Percentiles rank a stretch among this genome's conserved stretches.
Conservation (phyloP, 2,888 invertebrate genomes). For the Stenodera caucasica region DNA sequence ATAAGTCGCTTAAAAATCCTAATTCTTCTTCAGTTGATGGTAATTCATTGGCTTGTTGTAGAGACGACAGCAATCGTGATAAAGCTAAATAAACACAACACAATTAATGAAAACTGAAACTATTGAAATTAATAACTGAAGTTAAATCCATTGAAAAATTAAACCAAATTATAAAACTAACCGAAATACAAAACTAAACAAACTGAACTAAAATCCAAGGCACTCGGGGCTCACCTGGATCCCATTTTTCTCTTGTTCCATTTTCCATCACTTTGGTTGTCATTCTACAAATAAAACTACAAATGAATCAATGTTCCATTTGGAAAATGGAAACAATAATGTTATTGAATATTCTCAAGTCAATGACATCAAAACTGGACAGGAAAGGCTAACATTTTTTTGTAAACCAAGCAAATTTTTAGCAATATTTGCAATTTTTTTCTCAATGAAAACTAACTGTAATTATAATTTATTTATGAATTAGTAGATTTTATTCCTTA, state of each 20-base stretch:
- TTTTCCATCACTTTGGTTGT: slow-evolving; percentile 64
- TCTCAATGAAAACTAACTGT: no score
- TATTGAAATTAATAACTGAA: slow-evolving; percentile 16
- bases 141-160: slow-evolving; percentile 8
- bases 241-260: slow-evolving; percentile 60
- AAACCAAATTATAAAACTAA: slow-evolving; percentile 14
- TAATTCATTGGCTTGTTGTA: slow-evolving; percentile 76
- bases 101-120: not conserved
- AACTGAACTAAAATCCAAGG: slow-evolving; percentile 21
- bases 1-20: slow-evolving; percentile 78
- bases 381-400: not conserved
- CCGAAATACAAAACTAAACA: slow-evolving; percentile 18
- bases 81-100: slow-evolving; percentile 64
- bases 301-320: not conserved
- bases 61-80: slow-evolving; percentile 75
- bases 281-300: slow-evolving; percentile 54
- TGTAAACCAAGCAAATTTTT: not conserved
- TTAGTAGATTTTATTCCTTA: no score
- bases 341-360: not conserved
- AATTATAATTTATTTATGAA: no score
- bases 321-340: not conserved
- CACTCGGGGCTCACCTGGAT: slow-evolving; percentile 59
- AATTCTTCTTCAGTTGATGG: slow-evolving; percentile 82
- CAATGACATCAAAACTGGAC: not conserved
- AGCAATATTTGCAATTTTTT: not conserved